Conservation (phyloP, 2,113 vertebrate genomes). For the Sylvilagus bachmani region DNA sequence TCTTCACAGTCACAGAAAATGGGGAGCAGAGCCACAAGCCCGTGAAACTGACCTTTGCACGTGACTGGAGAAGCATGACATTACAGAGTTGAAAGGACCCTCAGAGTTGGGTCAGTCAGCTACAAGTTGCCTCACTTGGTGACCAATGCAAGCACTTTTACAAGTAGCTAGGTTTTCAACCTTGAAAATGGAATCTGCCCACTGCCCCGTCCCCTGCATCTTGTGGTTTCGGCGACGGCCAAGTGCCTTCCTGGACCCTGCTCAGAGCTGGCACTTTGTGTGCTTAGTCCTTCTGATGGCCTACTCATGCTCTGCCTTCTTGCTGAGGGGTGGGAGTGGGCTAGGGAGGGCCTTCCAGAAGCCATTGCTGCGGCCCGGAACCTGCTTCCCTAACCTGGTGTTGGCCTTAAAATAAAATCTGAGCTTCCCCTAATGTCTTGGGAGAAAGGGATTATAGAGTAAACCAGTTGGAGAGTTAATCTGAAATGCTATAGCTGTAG, state of each 20-base stretch:
- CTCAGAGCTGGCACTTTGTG: not conserved
- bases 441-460: too few species aligned
- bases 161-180: not conserved
- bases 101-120: not conserved
- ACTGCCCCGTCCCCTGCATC: not conserved
- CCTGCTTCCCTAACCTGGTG: not conserved
- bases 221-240: not conserved
- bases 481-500: too few species aligned
- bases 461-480: too few species aligned
- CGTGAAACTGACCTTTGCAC: slow-evolving; percentile 22
- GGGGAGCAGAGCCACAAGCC: slow-evolving; percentile 5
- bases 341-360: not conserved
- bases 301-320: not conserved
- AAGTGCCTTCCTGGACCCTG: not conserved
- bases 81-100: not conserved
- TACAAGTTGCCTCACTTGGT: not conserved
- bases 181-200: not conserved
- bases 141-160: not conserved
- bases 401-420: not conserved
- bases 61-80: slow-evolving; percentile 5
- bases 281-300: not conserved
- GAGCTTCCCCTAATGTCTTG: too few species aligned
- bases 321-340: not conserved
- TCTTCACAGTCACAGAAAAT: not conserved
- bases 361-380: not conserved